Base-by-base conservation (phyloP, 1,140 invertebrate genomes). In the Brachionus plicatilis region DNA sequence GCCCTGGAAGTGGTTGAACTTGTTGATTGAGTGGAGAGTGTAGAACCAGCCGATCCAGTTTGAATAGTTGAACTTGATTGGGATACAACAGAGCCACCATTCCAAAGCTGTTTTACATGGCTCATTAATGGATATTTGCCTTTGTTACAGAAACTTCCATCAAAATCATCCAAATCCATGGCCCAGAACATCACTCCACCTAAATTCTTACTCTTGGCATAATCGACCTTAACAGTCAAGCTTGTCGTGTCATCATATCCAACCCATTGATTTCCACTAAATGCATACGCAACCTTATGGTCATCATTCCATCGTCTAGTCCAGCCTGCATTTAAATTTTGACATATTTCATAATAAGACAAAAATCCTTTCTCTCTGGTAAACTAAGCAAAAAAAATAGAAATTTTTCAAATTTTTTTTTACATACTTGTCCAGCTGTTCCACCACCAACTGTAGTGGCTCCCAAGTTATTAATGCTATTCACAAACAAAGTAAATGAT, bases 391-490 rank as follows among this genome's bases (percentile, higher is more conserved):
- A 80, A 56, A 37, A 37, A 60, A 93, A 93, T 91, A 96, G 95
- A 89, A 95, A 95, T 87, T 95, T 96, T n/a, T 94, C 94, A 88
- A 96, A 89, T 93, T 95, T 95, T 86, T 95, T 94, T 72, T 92
- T 92, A 0, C 95, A 96, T 85, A 93, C 93, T 86, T 94, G 93
- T 3, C 95, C 95, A 1, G 94, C 90, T 29, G 91, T 90, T 2
- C 95, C 95, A 1, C 94, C 93, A 0, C 50, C 94, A 92, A 4
- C 90, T 90, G 45, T 93, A 91, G 11, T 92, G 86, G 95, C 92
- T 89, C 98, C 97, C 45, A 98, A 93, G 86, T 96, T 95, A 86
- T 93, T 93, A 87, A 93, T 93, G 29, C 93, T 92, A 29, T 92
- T 88, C 83, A 93, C 92, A 0, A 91, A 90, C 11, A 97, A 88